These are phyloP conservation scores for Forpus xanthops DNA, from an alignment of 2,797 vertebrate genomes.

Conservation along the genomic window DNA sequence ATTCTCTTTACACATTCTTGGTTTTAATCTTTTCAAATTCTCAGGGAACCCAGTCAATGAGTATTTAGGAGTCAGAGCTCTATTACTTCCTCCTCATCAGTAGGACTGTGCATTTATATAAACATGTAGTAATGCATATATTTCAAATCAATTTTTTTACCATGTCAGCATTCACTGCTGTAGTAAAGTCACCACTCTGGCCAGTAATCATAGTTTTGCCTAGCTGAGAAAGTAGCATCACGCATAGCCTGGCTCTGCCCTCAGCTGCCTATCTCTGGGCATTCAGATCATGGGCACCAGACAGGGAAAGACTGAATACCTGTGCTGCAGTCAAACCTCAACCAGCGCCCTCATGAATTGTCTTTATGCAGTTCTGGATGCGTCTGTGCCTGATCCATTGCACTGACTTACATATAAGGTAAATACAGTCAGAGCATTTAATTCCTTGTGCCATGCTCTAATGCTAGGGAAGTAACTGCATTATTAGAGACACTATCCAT, in stretches of 20 bases:
- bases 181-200: neutral
- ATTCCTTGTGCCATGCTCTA: neutral
- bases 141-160: neutral
- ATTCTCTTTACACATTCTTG: constrained; percentile 33
- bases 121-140: neutral
- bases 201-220: neutral
- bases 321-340: neutral
- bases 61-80: neutral
- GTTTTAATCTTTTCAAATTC: constrained; percentile 47
- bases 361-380: neutral
- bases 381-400: neutral
- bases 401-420: accelerated
- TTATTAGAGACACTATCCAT: neutral
- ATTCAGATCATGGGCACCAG: neutral
- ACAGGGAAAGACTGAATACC: neutral
- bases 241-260: neutral
- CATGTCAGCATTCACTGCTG: neutral
- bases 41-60: constrained; percentile 13
- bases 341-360: accelerated
- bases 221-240: neutral
- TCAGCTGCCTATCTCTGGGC: neutral
- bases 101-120: neutral
- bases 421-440: neutral
- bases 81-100: neutral
- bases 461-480: neutral